phyloP scores from a whole-genome alignment of 2,888 invertebrate genomes.

The Eucera pruinosa region DNA sequence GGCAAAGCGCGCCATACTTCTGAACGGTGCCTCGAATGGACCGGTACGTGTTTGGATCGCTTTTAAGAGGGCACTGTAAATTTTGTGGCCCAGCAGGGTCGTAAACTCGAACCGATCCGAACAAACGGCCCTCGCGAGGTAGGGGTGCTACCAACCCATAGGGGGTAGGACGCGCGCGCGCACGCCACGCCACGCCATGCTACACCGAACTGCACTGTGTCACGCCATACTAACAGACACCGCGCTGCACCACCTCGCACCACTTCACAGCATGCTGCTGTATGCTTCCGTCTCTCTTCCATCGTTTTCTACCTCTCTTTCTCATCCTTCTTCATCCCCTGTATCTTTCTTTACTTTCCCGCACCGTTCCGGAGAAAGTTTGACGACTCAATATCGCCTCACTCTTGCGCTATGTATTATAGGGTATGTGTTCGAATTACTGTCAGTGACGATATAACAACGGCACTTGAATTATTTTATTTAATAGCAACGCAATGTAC shows the following conservation, averaged over 20 bases:
- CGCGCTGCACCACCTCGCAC: constrained; percentile 9
- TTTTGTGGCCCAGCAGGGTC: constrained; percentile 77
- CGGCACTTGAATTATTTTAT: no score
- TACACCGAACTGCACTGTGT: no score
- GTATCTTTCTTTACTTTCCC: not conserved
- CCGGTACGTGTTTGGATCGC: constrained; percentile 76
- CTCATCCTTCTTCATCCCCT: not conserved
- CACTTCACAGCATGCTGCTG: constrained; percentile 13
- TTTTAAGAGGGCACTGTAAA: constrained; percentile 75
- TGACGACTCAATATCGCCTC: not conserved
- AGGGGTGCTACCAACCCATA: constrained; percentile 52
- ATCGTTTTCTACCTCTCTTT: not conserved
- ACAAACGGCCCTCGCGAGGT: constrained; percentile 63
- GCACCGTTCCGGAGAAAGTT: constrained; percentile 39
- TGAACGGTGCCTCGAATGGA: constrained; percentile 26
- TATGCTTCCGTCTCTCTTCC: not conserved
- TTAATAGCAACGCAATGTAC: no score
- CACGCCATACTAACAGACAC: constrained; percentile 1
- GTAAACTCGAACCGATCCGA: constrained; percentile 61
- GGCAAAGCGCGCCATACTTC: constrained; percentile 52
- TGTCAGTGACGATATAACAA: no score
- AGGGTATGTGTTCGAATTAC: no score
- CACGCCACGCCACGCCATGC: constrained; percentile 33
- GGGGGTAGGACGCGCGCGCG: constrained; percentile 57
- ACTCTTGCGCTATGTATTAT: not conserved